Evolutionary conservation across 2,113 vertebrate genomes (phyloP).

Genomic region (Paradoxurus hermaphroditus): DNA sequence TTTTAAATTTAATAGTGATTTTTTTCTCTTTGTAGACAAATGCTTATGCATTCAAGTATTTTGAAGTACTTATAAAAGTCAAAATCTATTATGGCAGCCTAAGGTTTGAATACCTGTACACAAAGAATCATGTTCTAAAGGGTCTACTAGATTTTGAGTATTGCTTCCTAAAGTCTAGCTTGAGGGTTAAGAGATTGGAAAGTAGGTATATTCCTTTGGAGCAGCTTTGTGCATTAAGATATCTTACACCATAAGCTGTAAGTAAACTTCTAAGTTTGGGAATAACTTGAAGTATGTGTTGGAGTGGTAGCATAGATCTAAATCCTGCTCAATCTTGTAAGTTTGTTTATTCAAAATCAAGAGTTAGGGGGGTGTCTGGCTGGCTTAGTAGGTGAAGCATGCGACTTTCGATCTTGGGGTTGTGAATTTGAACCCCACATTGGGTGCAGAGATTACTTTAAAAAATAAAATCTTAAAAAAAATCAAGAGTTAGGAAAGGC

Average conservation of each 20-base stretch:
- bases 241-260: background rate
- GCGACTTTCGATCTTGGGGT: too few relatives aligned
- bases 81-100: background rate
- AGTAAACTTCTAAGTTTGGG: background rate
- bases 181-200: background rate
- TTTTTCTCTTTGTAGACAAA: background rate
- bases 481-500: background rate
- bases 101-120: background rate
- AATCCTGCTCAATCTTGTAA: background rate
- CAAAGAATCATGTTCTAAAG: background rate
- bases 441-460: too few relatives aligned
- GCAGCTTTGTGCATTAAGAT: background rate
- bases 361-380: background rate
- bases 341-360: conserved; percentile 10
- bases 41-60: background rate
- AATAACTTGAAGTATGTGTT: background rate
- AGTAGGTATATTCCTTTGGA: background rate
- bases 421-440: too few relatives aligned
- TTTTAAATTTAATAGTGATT: background rate
- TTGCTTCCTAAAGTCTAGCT: background rate
- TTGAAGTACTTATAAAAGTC: background rate
- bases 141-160: background rate
- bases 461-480: background rate
- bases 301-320: background rate
- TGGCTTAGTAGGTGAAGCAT: too few relatives aligned